These are phyloP conservation scores for Pristionchus pacificus DNA, from an alignment of 1,140 invertebrate species.

Conservation along the genomic window DNA sequence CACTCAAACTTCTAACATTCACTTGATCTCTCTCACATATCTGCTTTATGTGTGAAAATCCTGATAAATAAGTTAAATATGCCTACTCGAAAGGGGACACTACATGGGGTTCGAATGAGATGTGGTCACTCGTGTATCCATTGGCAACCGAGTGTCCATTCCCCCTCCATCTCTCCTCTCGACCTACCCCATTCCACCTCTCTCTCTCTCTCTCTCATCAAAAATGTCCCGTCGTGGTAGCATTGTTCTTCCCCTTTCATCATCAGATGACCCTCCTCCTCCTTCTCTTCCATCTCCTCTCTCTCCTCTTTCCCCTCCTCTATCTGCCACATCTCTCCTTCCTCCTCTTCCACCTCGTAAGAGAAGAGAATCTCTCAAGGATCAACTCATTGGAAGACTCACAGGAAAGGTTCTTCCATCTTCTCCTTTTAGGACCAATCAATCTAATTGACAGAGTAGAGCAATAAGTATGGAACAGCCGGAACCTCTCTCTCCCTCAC, in stretches of 20 bases:
- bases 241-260: too few relatives aligned
- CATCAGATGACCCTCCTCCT: background rate
- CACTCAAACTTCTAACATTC: too few relatives aligned
- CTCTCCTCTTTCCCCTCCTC: background rate
- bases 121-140: too few relatives aligned
- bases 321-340: too few relatives aligned
- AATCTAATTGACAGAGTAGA: background rate
- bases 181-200: background rate
- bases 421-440: background rate
- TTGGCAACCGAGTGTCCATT: background rate
- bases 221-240: background rate
- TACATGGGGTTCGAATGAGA: too few relatives aligned
- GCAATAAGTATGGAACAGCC: background rate
- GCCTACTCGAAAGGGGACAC: too few relatives aligned
- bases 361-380: background rate
- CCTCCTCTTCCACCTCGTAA: background rate
- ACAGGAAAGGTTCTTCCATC: background rate
- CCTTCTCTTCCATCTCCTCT: background rate
- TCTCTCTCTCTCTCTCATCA: background rate
- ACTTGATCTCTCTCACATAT: too few relatives aligned
- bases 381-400: background rate
- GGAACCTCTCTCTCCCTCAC: background rate
- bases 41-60: too few relatives aligned
- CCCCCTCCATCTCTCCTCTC: background rate
- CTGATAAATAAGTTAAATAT: too few relatives aligned